Percentiles rank a stretch among this genome's conserved stretches.
These are phyloP conservation scores for Conops quadrifasciatus DNA, from an alignment of 2,888 invertebrate species.

Conservation along the genomic window DNA sequence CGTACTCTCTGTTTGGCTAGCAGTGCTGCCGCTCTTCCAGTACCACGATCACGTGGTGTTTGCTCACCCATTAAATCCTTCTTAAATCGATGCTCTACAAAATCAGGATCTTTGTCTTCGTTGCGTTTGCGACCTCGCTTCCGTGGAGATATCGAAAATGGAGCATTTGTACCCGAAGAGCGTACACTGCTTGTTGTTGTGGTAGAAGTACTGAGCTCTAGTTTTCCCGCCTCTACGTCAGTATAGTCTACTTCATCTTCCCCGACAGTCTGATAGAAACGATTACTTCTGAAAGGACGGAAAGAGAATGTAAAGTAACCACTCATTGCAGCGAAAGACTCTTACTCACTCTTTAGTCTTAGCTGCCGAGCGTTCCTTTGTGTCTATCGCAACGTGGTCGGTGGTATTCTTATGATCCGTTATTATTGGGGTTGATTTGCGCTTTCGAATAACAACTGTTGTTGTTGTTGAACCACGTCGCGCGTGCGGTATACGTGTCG, in stretches of 20 bases:
- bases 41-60: constrained; percentile 26
- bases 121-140: constrained; percentile 52
- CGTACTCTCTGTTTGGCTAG: constrained; percentile 36
- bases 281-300: not conserved
- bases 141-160: constrained; percentile 44
- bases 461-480: constrained; percentile 16
- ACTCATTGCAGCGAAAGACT: not conserved
- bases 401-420: constrained; percentile 12
- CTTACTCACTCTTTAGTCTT: constrained; percentile 27
- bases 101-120: constrained; percentile 38
- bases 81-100: constrained; percentile 40
- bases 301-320: not conserved
- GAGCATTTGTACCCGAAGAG: not conserved
- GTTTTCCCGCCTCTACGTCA: constrained; percentile 11
- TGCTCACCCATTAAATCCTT: constrained; percentile 15
- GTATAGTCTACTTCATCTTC: not conserved
- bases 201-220: constrained; percentile 12
- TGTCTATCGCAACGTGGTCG: constrained; percentile 23
- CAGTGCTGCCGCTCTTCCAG: constrained; percentile 25
- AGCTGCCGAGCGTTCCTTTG: constrained; percentile 21
- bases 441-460: not conserved
- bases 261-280: not conserved
- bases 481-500: constrained; percentile 27
- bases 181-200: constrained; percentile 4
- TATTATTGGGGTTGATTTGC: constrained; percentile 17